A percentile compares a stretch with the other conserved stretches of the same genome.
Evolutionary conservation across 2,888 invertebrate species (phyloP).

Genomic region (Drosophila paranaensis): DNA sequence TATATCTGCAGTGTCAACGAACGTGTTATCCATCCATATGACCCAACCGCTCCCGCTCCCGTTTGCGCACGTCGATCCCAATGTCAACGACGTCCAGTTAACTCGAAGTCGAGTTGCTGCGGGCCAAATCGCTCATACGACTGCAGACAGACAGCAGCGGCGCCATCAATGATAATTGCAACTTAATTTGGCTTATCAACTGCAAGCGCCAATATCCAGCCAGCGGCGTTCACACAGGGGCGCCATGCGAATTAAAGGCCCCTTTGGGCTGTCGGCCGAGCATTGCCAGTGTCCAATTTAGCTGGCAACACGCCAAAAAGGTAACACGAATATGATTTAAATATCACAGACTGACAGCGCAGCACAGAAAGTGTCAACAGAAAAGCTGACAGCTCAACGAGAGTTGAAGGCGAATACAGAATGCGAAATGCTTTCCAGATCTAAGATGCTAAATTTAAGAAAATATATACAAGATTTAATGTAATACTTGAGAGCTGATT

Average conservation of each 20-base stretch:
- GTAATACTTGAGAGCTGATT: too few species aligned
- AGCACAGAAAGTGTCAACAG: background rate
- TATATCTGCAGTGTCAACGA: conserved; percentile 47
- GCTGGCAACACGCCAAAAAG: background rate
- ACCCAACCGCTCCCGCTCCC: background rate
- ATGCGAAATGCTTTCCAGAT: background rate
- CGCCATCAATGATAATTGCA: conserved; percentile 60
- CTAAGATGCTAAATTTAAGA: background rate
- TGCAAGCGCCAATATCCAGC: conserved; percentile 16
- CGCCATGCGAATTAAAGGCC: background rate
- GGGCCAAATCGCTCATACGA: background rate
- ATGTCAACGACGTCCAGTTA: conserved; percentile 43
- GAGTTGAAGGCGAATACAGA: background rate
- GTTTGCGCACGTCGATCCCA: conserved; percentile 5
- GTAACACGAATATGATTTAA: conserved; percentile 25
- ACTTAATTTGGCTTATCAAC: conserved; percentile 60
- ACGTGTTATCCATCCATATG: conserved; percentile 33
- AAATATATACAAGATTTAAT: too few species aligned
- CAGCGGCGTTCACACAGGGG: conserved; percentile 1
- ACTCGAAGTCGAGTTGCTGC: conserved; percentile 6
- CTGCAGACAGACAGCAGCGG: conserved; percentile 2
- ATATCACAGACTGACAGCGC: conserved; percentile 16
- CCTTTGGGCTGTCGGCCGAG: too few species aligned
- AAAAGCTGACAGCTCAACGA: background rate
- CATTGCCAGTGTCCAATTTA: conserved; percentile 14